A percentile compares a stretch with the other conserved stretches of the same genome.
Evolutionary conservation across 37 sponge, comb jelly and placozoan species (phyloP).

Genomic region (Agelas oroides): DNA sequence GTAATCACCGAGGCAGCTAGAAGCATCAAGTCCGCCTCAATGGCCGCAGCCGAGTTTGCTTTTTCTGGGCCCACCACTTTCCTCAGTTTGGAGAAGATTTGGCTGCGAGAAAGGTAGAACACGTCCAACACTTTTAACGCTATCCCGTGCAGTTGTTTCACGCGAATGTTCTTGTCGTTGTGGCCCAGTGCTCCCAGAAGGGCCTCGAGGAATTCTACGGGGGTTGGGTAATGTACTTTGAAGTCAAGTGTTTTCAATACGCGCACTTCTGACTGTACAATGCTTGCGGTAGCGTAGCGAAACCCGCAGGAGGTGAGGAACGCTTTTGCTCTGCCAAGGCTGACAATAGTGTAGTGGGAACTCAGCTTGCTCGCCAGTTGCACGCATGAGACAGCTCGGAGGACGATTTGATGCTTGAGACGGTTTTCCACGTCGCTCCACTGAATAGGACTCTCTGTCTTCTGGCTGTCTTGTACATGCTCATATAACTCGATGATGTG

Average conservation of each 20-base stretch:
- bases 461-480: conserved; percentile 57
- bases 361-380: conserved; percentile 89
- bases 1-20: conserved; percentile 64
- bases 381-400: conserved; percentile 82
- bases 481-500: conserved; percentile 76
- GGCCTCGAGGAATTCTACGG: conserved; percentile 71
- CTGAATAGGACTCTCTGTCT: conserved; percentile 43
- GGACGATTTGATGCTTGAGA: conserved; percentile 76
- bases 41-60: background rate
- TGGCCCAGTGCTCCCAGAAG: conserved; percentile 71
- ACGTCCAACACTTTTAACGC: conserved; percentile 67
- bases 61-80: background rate
- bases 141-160: conserved; percentile 74
- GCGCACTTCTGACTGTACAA: conserved; percentile 90
- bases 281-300: conserved; percentile 76
- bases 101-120: conserved; percentile 35
- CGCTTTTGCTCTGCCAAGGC: conserved; percentile 25
- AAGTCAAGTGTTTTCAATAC: conserved; percentile 79
- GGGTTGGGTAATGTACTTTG: conserved; percentile 63
- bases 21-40: conserved; percentile 65
- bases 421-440: conserved; percentile 84
- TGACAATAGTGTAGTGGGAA: conserved; percentile 82
- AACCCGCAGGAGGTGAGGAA: conserved; percentile 70
- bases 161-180: conserved; percentile 32
- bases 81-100: conserved; percentile 11